Percentiles rank a stretch among this genome's conserved stretches.
These are phyloP conservation scores for Megaleporinus macrocephalus DNA, from an alignment of 2,113 vertebrate species.

Conservation along the genomic window DNA sequence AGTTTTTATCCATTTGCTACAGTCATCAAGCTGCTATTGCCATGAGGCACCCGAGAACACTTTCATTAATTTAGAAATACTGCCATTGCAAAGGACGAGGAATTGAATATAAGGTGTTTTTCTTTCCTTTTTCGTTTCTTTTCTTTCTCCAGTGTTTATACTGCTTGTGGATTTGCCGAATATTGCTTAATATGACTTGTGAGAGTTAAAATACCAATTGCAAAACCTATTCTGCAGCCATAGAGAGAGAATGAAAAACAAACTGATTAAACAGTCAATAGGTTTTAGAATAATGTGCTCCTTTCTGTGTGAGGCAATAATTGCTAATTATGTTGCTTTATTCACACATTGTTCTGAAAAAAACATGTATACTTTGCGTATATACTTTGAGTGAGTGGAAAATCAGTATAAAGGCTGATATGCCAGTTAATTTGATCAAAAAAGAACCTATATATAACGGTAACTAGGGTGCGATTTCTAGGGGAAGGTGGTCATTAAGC, in stretches of 20 bases:
- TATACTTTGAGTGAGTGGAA: no score
- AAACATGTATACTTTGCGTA: slow-evolving; percentile 11
- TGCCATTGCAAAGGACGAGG: background rate
- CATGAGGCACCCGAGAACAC: background rate
- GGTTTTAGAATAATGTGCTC: slow-evolving; percentile 19
- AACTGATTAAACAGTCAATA: slow-evolving; percentile 11
- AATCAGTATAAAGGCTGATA: background rate
- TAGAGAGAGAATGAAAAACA: slow-evolving; percentile 20
- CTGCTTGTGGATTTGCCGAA: background rate
- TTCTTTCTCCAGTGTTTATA: background rate
- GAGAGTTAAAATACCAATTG: slow-evolving; percentile 24
- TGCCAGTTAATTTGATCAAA: no score
- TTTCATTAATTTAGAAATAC: slow-evolving; percentile 13
- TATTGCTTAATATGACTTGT: background rate
- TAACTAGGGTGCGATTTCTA: no score
- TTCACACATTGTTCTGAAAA: slow-evolving; percentile 21
- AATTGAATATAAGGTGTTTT: slow-evolving; percentile 8
- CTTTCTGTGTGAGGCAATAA: slow-evolving; percentile 17
- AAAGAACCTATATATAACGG: no score
- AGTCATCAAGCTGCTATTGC: slow-evolving; percentile 26
- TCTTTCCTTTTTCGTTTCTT: background rate
- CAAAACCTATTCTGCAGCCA: slow-evolving; percentile 13
- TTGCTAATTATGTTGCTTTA: slow-evolving; percentile 15
- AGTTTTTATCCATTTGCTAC: background rate
- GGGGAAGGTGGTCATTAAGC: no score